phyloP scores from a whole-genome alignment of 2,888 invertebrate species.

The Ochropleura plecta region DNA sequence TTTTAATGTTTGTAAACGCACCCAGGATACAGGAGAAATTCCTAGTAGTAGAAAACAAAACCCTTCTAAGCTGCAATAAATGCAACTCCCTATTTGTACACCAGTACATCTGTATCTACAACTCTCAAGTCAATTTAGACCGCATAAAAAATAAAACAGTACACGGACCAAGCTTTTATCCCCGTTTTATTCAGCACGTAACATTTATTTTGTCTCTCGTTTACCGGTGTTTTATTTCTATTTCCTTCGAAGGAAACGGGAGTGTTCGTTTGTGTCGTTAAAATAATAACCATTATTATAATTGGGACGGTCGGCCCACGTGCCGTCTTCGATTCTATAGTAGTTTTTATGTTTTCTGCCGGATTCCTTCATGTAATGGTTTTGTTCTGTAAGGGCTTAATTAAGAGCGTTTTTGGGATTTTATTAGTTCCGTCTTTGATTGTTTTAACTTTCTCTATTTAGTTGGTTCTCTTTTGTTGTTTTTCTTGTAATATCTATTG shows the following conservation, averaged over 20 bases:
- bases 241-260: slow-evolving; percentile 74
- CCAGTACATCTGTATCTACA: slow-evolving; percentile 29
- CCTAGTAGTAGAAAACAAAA: too few species aligned
- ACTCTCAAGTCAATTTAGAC: slow-evolving; percentile 55
- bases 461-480: slow-evolving; percentile 6
- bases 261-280: slow-evolving; percentile 80
- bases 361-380: slow-evolving; percentile 65
- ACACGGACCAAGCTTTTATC: slow-evolving; percentile 45
- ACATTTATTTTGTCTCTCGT: slow-evolving; percentile 66
- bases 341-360: slow-evolving; percentile 74
- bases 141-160: slow-evolving; percentile 49
- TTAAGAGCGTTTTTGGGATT: slow-evolving; percentile 54
- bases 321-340: slow-evolving; percentile 73
- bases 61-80: not conserved
- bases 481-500: slow-evolving; percentile 5
- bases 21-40: too few species aligned
- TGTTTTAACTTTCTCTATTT: slow-evolving; percentile 39
- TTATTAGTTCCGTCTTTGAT: slow-evolving; percentile 42
- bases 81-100: slow-evolving; percentile 15
- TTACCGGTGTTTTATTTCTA: slow-evolving; percentile 71
- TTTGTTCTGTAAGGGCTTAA: slow-evolving; percentile 56
- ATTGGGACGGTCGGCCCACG: slow-evolving; percentile 78
- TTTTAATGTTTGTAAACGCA: too few species aligned
- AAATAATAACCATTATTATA: slow-evolving; percentile 87
- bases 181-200: slow-evolving; percentile 59